Conservation (phyloP, 2,888 invertebrate genomes). For the Nomada fucata region DNA sequence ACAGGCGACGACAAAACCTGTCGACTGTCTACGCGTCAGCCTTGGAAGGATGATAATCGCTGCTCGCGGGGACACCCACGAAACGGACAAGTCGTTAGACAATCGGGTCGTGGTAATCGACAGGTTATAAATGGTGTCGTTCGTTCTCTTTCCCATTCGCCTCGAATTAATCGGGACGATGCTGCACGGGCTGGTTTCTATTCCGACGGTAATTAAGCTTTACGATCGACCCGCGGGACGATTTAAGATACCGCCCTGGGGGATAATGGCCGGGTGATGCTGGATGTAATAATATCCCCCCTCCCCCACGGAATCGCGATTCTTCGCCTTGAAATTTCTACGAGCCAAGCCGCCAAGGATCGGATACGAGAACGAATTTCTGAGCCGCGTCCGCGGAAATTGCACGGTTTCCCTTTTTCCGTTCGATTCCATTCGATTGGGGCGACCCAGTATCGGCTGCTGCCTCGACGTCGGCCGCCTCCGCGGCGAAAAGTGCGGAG, state of each 20-base stretch:
- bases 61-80: constrained; percentile 56
- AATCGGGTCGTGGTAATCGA: constrained; percentile 34
- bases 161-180: not conserved
- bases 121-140: constrained; percentile 41
- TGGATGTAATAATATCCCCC: constrained; percentile 29
- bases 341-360: not conserved
- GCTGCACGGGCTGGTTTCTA: not conserved
- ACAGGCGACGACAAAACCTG: constrained; percentile 65
- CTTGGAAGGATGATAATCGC: constrained; percentile 68
- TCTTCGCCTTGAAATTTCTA: not conserved
- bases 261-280: not conserved
- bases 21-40: constrained; percentile 63
- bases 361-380: not conserved
- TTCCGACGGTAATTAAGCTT: constrained; percentile 51
- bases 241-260: constrained; percentile 39
- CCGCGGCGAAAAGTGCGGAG: not conserved
- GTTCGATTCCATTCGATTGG: not conserved
- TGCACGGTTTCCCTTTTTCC: constrained; percentile 13
- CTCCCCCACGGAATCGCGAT: not conserved
- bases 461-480: not conserved
- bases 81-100: constrained; percentile 54
- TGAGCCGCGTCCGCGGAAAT: not conserved
- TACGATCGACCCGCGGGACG: constrained; percentile 13
- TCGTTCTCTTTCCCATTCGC: not conserved
- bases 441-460: constrained; percentile 3